These are phyloP conservation scores for Eristalis intricaria DNA, from an alignment of 2,888 invertebrate genomes.

Conservation along the genomic window DNA sequence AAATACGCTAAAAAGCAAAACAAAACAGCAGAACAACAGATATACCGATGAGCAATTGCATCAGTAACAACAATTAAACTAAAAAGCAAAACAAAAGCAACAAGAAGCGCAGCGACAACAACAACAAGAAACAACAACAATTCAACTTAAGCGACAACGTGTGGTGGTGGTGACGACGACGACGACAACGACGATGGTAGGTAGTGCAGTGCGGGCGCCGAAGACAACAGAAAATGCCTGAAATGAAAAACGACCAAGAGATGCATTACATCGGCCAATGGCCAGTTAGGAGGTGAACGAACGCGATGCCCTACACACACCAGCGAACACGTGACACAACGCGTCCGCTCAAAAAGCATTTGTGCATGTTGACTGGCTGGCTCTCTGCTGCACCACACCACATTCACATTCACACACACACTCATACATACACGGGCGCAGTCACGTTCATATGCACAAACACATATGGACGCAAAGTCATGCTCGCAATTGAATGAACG, in stretches of 20 bases:
- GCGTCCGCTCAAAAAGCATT: conserved; percentile 46
- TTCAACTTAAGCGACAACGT: conserved; percentile 7
- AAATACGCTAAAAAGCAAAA: conserved; percentile 27
- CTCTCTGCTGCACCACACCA: conserved; percentile 14
- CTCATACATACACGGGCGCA: not conserved
- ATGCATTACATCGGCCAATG: conserved; percentile 76
- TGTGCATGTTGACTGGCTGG: conserved; percentile 43
- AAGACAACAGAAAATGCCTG: conserved; percentile 67
- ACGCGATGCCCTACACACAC: conserved; percentile 76
- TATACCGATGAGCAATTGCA: conserved; percentile 69
- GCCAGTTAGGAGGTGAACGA: conserved; percentile 76
- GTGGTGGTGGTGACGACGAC: not conserved
- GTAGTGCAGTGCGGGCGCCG: conserved; percentile 58
- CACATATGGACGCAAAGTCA: conserved; percentile 7
- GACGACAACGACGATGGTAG: not conserved
- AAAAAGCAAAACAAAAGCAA: conserved; percentile 27
- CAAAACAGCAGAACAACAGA: conserved; percentile 47
- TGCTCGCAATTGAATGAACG: conserved; percentile 21
- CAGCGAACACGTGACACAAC: conserved; percentile 67
- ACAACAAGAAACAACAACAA: conserved; percentile 42
- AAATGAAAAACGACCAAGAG: conserved; percentile 68
- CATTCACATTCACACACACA: conserved; percentile 1
- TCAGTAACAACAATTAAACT: conserved; percentile 51
- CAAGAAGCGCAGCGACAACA: conserved; percentile 36
- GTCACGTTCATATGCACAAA: not conserved